phyloP scores from a whole-genome alignment of 1,140 invertebrate species.

The Choristoneura fumiferana region DNA sequence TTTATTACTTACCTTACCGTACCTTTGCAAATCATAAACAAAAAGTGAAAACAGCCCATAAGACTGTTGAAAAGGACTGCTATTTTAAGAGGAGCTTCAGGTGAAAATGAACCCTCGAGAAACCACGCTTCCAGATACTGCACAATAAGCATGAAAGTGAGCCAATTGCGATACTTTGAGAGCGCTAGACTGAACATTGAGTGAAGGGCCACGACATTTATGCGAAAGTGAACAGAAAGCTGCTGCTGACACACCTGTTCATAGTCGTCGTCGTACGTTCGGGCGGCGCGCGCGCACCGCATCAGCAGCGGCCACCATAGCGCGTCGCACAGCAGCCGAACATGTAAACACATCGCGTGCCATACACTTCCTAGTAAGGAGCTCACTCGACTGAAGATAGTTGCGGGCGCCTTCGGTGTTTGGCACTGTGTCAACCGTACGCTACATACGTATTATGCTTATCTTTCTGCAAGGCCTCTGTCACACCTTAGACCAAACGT shows the following conservation, averaged over 20 bases:
- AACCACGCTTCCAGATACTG: background rate
- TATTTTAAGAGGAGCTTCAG: too few relatives aligned
- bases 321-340: slow-evolving; percentile 69
- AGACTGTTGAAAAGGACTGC: too few relatives aligned
- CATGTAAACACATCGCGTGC: slow-evolving; percentile 72
- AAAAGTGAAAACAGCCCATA: too few relatives aligned
- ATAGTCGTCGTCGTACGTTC: slow-evolving; percentile 68
- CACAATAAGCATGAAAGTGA: slow-evolving; percentile 12
- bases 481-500: slow-evolving; percentile 19
- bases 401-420: slow-evolving; percentile 57
- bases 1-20: too few relatives aligned
- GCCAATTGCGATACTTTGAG: background rate
- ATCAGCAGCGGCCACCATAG: slow-evolving; percentile 72
- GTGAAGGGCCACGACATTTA: too few relatives aligned
- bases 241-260: slow-evolving; percentile 66
- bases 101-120: background rate
- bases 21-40: too few relatives aligned
- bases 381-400: slow-evolving; percentile 69
- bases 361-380: slow-evolving; percentile 72
- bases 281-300: slow-evolving; percentile 59
- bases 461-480: slow-evolving; percentile 53
- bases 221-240: slow-evolving; percentile 48
- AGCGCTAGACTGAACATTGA: too few relatives aligned
- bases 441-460: slow-evolving; percentile 52
- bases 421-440: slow-evolving; percentile 70